Evolutionary conservation across 2,113 vertebrate species (phyloP), one percentile per base, ranked within the genome.

Genomic region (Anolis carolinensis): DNA sequence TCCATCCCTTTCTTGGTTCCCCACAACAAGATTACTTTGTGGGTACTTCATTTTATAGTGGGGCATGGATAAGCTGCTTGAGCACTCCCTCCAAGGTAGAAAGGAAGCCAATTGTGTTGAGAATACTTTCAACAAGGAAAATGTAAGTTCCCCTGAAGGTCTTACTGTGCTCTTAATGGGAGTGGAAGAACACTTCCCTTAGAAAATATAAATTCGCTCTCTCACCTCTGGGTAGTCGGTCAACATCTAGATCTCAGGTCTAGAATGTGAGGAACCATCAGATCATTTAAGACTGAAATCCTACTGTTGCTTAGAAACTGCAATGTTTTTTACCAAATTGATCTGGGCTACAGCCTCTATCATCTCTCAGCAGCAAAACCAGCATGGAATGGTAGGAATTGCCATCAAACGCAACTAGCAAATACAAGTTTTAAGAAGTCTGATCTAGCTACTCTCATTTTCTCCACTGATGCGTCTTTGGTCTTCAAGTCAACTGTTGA

Each of bases 1-100:
- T 21, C 14, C n/a, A 27, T 34, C 48, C n/a, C 71, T 44, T 52
- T 16, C 82, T 18, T 32, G 18, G 55, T 55, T 44, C 72, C 82
- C 52, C 52, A 23, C 9, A 13, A 59, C 18, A 50, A 36, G 36
- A 78, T 52, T 52, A 34, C 20, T 85, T 6, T 55, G 63, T 16
- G 16, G 30, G 81, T 74, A 52, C 71, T 86, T 86, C n/a, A 27
- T 81, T 81, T 73, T 27, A 25, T 39, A 70, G n/a, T n/a, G 68
- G 30, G 16, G 52, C 59, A 14, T 30, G 32, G 32, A 21, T 14
- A 52, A 52, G 23, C 27, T 86, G 36, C 36, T 52, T 1, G 18
- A n/a, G 52, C 65, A 65, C 39, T 32, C 30, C 48, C 34, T 23
- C 44, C 55, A 59, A 59, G 16, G 14, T 7, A 48, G 39, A 55